Evolutionary conservation across 30 jellyfish, hydroid and myxozoan species (phyloP), one percentile per base, ranked within the genome.

Genomic region (Mastigias papua): DNA sequence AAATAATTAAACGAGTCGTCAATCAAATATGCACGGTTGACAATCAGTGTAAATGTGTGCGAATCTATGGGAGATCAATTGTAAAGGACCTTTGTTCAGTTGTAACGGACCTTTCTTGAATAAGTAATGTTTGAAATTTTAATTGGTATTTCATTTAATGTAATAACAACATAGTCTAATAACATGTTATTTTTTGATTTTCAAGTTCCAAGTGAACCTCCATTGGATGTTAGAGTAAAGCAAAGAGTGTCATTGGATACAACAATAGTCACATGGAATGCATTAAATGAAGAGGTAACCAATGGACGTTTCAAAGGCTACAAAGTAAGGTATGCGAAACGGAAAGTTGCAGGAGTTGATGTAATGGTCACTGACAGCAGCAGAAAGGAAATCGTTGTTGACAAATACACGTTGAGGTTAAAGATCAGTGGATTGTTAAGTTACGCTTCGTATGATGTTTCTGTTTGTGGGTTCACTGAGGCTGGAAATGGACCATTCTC

Each of bases 401-500:
- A 91, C 68, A 70, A 82, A 37, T 91, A 70, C 80, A 84, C 95
- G 1, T 75, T 77, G 31, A 49, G 69, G 30, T 17, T 69, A 61
- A 70, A 83, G 37, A 83, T 91, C 48, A 57, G 25, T 74, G 93
- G 84, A 30, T 64, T 91, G 57, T 31, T 22, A 32, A 74, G 87
- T 35, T 91, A 91, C 31, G 30, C 89, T 19, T 46, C 81, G 9
- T 84, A 91, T 35, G 61, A 60, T 31, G 82, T 91, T 35, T 51
- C 84, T 17, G 80, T 91, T 23, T 84, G 68, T 60, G 97, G 94
- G 8, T 91, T 19, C 35, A 80, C 97, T 11, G 75, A 8, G 20
- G 97, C 87, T 32, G 97, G 97, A 0, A 84, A 71, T 72, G 95
- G 97, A 27, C 91, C 93, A 10, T 49, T 25, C 23, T 60, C 86